phyloP scores from a whole-genome alignment of 2,113 vertebrate species.

The Ellobius talpinus region DNA sequence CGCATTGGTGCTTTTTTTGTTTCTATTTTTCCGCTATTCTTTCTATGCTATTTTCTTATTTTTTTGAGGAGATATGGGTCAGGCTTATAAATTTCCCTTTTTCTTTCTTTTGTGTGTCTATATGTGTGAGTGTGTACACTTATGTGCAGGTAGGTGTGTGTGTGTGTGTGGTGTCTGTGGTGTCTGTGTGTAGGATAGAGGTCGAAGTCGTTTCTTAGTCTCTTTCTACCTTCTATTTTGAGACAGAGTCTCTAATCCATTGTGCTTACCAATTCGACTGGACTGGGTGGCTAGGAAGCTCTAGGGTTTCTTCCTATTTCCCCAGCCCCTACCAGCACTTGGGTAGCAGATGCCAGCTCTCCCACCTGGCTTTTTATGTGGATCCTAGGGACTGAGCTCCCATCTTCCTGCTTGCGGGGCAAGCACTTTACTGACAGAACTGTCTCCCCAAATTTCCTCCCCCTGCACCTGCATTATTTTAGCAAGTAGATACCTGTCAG shows the following conservation, averaged over 20 bases:
- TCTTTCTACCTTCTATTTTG: neutral
- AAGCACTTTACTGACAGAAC: neutral
- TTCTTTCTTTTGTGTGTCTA: neutral
- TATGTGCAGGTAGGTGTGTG: neutral
- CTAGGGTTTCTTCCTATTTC: too few relatives aligned
- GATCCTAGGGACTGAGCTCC: neutral
- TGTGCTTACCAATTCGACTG: neutral
- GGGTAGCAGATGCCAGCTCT: neutral
- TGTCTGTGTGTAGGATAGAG: neutral
- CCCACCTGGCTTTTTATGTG: neutral
- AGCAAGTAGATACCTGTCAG: neutral
- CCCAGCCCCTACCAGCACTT: neutral
- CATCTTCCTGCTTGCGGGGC: neutral
- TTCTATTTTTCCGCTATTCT: neutral
- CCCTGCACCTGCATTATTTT: neutral
- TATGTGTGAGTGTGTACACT: neutral
- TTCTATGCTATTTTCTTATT: neutral
- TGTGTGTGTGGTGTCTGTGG: neutral
- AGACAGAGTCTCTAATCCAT: neutral
- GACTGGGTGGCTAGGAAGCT: neutral
- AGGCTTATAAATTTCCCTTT: constrained; percentile 35
- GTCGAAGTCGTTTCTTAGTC: neutral
- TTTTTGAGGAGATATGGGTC: neutral
- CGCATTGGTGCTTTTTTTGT: constrained; percentile 45
- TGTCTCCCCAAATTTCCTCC: neutral